These are phyloP conservation scores for Abrostola triplasia DNA, from an alignment of 2,888 invertebrate species.

Conservation along the genomic window DNA sequence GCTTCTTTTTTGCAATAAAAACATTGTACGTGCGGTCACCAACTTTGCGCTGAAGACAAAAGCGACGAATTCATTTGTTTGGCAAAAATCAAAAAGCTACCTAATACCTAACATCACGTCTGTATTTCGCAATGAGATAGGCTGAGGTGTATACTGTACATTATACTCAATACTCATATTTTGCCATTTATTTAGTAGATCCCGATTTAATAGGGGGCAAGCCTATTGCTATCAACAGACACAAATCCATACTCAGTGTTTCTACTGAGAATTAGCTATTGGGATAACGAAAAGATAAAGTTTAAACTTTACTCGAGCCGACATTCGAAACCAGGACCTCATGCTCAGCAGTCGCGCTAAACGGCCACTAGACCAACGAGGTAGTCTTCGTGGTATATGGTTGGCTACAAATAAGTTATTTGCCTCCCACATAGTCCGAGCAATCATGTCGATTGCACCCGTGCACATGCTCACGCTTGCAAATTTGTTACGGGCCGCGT, in stretches of 20 bases:
- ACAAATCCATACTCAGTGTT: not conserved
- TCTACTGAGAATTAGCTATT: not conserved
- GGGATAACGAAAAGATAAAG: not conserved
- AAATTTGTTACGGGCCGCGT: constrained; percentile 38
- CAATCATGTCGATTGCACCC: constrained; percentile 31
- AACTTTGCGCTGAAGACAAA: constrained; percentile 23
- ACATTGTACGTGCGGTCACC: constrained; percentile 16
- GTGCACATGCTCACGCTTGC: constrained; percentile 40
- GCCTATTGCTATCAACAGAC: too few species aligned
- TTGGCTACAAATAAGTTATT: constrained; percentile 38
- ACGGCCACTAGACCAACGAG: not conserved
- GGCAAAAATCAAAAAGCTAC: not conserved
- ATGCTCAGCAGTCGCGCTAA: too few species aligned
- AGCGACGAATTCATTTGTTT: not conserved
- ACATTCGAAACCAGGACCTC: not conserved
- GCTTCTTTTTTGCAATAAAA: constrained; percentile 29
- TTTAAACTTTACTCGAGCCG: not conserved
- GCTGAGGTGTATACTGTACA: too few species aligned
- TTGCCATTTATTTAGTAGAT: too few species aligned
- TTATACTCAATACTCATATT: too few species aligned
- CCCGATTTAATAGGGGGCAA: too few species aligned
- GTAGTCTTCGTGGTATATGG: constrained; percentile 19
- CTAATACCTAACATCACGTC: too few species aligned
- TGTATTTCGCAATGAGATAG: too few species aligned
- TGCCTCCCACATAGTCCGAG: constrained; percentile 24